Evolutionary conservation across 2,113 vertebrate species (phyloP).

Genomic region (Pachypanchax playfairii): DNA sequence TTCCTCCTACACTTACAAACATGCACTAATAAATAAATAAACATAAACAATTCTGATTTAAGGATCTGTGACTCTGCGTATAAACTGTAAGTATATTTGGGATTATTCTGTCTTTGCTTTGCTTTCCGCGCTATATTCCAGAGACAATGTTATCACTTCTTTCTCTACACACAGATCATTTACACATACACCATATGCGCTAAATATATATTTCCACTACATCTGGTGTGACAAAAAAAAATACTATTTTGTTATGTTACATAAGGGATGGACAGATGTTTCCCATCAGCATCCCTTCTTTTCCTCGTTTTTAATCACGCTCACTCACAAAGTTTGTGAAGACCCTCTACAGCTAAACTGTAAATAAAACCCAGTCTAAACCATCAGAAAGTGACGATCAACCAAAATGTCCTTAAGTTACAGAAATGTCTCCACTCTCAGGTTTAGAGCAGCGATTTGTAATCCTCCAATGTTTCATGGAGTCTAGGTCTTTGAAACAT

Average conservation of each 20-base stretch:
- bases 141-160: not conserved
- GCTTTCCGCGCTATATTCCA: not conserved
- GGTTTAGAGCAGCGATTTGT: not conserved
- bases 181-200: conserved; percentile 2
- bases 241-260: conserved; percentile 52
- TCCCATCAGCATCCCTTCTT: conserved; percentile 53
- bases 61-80: too few species aligned
- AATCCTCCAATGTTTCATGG: not conserved
- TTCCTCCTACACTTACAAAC: not conserved
- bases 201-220: conserved; percentile 18
- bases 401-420: not conserved
- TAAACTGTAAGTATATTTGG: too few species aligned
- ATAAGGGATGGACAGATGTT: conserved; percentile 69
- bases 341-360: not conserved
- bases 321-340: not conserved
- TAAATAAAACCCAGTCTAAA: not conserved
- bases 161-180: conserved; percentile 1
- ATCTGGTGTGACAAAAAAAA: not conserved
- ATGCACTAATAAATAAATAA: too few species aligned
- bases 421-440: not conserved
- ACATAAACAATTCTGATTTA: too few species aligned
- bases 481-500: conserved; percentile 62
- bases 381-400: not conserved
- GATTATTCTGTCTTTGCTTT: too few species aligned
- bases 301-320: conserved; percentile 37